These are phyloP conservation scores for Rhynchonycteris naso DNA, from an alignment of 2,797 vertebrate genomes.

Conservation along the genomic window DNA sequence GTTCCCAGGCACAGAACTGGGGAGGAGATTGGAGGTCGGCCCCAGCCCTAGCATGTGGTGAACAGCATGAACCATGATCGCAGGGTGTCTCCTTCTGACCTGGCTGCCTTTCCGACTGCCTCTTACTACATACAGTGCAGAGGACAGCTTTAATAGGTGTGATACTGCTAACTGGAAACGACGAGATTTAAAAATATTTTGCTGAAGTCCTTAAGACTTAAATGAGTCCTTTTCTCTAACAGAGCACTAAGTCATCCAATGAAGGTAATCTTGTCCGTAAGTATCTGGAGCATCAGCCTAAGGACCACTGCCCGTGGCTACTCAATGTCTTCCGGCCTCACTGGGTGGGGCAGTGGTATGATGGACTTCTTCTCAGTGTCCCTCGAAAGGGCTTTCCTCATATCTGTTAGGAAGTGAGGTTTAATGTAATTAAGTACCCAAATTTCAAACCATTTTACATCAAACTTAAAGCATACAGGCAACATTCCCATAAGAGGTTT, in stretches of 20 bases:
- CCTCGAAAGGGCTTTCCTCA: slow-evolving; percentile 97
- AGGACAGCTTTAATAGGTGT: slow-evolving; percentile 1
- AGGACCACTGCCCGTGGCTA: slow-evolving; percentile 89
- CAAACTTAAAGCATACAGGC: not conserved
- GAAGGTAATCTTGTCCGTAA: slow-evolving; percentile 66
- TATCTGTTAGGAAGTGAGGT: slow-evolving; percentile 88
- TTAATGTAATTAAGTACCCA: slow-evolving; percentile 5
- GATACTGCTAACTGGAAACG: slow-evolving; percentile 55
- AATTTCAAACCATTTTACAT: not conserved
- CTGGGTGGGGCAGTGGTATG: slow-evolving; percentile 95
- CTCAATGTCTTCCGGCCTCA: slow-evolving; percentile 97
- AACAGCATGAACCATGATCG: not conserved
- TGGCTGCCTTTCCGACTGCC: slow-evolving; percentile 48
- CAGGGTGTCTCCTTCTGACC: slow-evolving; percentile 34
- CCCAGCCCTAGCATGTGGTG: not conserved
- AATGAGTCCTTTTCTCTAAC: slow-evolving; percentile 63
- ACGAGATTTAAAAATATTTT: slow-evolving; percentile 24
- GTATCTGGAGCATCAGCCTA: slow-evolving; percentile 59
- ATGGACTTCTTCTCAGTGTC: slow-evolving; percentile 98
- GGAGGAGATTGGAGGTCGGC: not conserved
- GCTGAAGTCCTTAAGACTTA: slow-evolving; percentile 51
- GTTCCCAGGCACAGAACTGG: slow-evolving; percentile 71
- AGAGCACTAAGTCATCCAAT: slow-evolving; percentile 60
- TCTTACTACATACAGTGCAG: not conserved
- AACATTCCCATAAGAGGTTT: not conserved